Conservation (phyloP, 2,888 invertebrate species). For the Athetis lepigone region DNA sequence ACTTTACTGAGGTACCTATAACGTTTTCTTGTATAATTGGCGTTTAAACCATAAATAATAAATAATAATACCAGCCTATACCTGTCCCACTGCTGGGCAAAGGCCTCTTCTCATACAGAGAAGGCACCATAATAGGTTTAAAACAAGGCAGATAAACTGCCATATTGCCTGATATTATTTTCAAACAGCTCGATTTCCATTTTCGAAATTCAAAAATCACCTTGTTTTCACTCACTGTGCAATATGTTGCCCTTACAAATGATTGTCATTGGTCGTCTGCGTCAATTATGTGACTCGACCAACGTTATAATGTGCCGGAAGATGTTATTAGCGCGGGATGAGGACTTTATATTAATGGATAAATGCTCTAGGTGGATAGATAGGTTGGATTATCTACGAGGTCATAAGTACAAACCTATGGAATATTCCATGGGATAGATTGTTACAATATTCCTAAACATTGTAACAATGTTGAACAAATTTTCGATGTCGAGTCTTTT, state of each 20-base stretch:
- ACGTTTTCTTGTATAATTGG: no score
- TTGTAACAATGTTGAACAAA: background rate
- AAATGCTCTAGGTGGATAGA: slow-evolving; percentile 24
- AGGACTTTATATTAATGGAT: slow-evolving; percentile 59
- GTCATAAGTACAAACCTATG: background rate
- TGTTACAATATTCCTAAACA: no score
- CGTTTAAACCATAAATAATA: no score
- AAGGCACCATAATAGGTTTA: no score
- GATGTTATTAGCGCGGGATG: slow-evolving; percentile 73
- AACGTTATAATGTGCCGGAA: slow-evolving; percentile 79
- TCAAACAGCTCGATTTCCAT: background rate
- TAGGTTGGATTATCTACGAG: slow-evolving; percentile 18
- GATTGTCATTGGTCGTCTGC: slow-evolving; percentile 41
- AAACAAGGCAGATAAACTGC: background rate
- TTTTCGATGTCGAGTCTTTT: no score
- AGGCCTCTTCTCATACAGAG: no score
- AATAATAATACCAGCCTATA: no score
- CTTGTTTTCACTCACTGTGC: slow-evolving; percentile 5
- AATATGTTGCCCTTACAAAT: slow-evolving; percentile 43
- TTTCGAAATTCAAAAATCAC: slow-evolving; percentile 12
- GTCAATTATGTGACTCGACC: slow-evolving; percentile 61
- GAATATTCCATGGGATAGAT: slow-evolving; percentile 32
- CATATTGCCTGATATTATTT: background rate
- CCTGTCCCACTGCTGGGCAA: no score
- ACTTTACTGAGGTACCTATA: background rate